Conservation (phyloP, 1,140 invertebrate genomes). For the Drosophila pseudoobscura region DNA sequence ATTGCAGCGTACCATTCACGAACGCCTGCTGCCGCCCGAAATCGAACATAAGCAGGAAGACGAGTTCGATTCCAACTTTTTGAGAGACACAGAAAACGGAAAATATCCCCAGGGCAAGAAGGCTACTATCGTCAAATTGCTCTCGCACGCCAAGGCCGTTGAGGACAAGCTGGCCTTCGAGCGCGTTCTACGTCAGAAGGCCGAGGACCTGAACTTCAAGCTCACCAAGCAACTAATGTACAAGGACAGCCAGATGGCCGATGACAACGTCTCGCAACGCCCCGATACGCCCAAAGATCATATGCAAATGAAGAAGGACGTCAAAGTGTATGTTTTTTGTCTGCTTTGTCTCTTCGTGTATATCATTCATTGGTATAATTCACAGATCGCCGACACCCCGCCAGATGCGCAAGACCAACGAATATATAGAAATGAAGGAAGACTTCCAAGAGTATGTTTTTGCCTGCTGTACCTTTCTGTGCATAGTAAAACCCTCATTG, state of each 20-base stretch:
- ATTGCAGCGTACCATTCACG: slow-evolving; percentile 84
- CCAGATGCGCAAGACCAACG: slow-evolving; percentile 33
- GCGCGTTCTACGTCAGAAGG: slow-evolving; percentile 70
- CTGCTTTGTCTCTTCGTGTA: too few relatives aligned
- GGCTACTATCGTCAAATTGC: slow-evolving; percentile 49
- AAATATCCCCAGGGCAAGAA: slow-evolving; percentile 58
- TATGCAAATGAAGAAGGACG: too few relatives aligned
- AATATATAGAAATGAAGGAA: slow-evolving; percentile 58
- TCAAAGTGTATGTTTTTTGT: too few relatives aligned
- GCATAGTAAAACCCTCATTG: neutral
- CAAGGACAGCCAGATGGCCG: neutral
- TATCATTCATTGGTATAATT: slow-evolving; percentile 19
- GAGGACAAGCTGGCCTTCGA: slow-evolving; percentile 76
- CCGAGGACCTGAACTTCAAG: slow-evolving; percentile 73
- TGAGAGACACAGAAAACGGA: slow-evolving; percentile 45
- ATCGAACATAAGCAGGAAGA: slow-evolving; percentile 56
- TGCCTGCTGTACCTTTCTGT: neutral
- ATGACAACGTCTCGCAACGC: neutral
- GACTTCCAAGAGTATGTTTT: slow-evolving; percentile 60
- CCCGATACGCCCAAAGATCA: neutral
- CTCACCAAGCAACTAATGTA: slow-evolving; percentile 64
- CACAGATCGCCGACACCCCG: too few relatives aligned
- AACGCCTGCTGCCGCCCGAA: slow-evolving; percentile 82
- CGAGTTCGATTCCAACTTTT: slow-evolving; percentile 25
- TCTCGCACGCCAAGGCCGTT: slow-evolving; percentile 62